A percentile compares a stretch with the other conserved stretches of the same genome.
Conservation (phyloP, 2,797 vertebrate genomes). For the Tangara arthus region DNA sequence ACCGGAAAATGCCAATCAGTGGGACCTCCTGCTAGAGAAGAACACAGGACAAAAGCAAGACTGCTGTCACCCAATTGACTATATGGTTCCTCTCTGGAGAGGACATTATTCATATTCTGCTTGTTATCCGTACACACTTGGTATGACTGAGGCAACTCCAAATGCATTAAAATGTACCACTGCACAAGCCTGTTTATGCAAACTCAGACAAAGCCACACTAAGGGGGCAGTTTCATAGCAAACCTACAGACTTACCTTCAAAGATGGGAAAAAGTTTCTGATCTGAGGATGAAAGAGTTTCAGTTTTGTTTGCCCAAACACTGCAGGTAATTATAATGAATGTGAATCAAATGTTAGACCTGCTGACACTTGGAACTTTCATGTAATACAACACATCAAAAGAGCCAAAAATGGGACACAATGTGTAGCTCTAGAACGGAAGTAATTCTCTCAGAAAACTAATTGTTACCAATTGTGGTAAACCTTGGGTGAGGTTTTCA, state of each 20-base stretch:
- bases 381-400: not conserved
- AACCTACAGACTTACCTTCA: conserved; percentile 5
- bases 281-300: conserved; percentile 30
- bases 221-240: not conserved
- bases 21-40: not conserved
- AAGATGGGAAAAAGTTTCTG: conserved; percentile 22
- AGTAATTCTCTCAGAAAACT: not conserved
- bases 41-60: not conserved
- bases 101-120: not conserved
- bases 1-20: not conserved
- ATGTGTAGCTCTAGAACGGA: not conserved
- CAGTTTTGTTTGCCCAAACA: conserved; percentile 26
- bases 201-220: not conserved
- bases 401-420: not conserved
- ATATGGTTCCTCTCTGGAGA: rapidly evolving
- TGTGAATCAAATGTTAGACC: not conserved
- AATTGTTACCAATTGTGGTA: not conserved
- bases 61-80: not conserved
- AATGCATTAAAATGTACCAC: not conserved
- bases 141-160: not conserved
- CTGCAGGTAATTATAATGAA: conserved; percentile 19
- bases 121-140: not conserved
- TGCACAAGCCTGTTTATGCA: not conserved
- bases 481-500: not conserved
- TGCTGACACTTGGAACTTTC: not conserved